Percentiles rank a stretch among this genome's conserved stretches.
These are phyloP conservation scores for Microcebus murinus DNA, from an alignment of 2,113 vertebrate genomes.

Conservation along the genomic window DNA sequence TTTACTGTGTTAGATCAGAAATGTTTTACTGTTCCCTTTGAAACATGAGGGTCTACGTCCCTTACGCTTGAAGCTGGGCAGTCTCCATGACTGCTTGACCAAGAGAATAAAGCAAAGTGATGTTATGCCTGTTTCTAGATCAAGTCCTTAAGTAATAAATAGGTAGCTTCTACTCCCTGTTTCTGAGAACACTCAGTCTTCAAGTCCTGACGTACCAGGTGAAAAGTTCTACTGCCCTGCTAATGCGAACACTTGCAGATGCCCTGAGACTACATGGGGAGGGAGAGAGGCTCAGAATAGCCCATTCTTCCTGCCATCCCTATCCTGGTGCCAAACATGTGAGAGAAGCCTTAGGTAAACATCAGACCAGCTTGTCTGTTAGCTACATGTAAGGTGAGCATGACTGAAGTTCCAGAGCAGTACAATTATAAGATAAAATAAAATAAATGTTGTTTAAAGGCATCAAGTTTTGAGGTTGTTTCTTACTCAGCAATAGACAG, in stretches of 20 bases:
- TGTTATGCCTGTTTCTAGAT: neutral
- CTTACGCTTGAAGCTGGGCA: neutral
- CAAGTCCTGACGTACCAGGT: neutral
- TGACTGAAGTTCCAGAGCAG: neutral
- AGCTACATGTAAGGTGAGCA: neutral
- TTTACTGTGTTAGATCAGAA: neutral
- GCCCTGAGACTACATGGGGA: neutral
- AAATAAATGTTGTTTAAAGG: neutral
- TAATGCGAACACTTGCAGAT: neutral
- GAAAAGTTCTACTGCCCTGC: neutral
- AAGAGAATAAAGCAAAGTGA: neutral
- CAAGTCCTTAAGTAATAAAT: neutral
- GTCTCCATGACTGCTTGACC: neutral
- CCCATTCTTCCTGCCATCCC: neutral
- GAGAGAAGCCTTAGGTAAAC: neutral
- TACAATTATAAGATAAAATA: neutral
- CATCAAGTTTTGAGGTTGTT: neutral
- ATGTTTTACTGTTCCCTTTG: neutral
- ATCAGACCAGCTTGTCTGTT: neutral
- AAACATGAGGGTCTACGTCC: neutral
- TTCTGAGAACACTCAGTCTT: neutral
- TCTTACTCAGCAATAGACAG: neutral
- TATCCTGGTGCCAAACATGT: neutral
- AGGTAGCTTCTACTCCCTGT: neutral
- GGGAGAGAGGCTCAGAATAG: neutral